Evolutionary conservation across 2,797 vertebrate genomes (phyloP).

Genomic region (Myripristis murdjan): DNA sequence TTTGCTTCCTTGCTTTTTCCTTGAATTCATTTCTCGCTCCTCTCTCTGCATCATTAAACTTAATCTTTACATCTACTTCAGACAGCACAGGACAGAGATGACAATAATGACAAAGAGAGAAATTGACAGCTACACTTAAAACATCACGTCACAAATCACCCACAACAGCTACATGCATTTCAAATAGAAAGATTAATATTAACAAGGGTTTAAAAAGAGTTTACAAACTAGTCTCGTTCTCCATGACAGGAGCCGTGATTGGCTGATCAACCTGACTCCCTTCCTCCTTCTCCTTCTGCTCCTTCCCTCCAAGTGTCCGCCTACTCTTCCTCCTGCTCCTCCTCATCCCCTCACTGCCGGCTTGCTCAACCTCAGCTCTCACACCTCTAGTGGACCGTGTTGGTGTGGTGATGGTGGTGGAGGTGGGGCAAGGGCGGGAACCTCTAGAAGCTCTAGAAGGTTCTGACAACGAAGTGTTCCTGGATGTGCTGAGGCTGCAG

Average conservation of each 20-base stretch:
- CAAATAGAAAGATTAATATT: constrained; percentile 57
- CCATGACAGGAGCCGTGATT: constrained; percentile 94
- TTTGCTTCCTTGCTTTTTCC: too few species aligned
- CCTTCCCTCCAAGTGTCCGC: constrained; percentile 93
- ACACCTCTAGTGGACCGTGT: constrained; percentile 97
- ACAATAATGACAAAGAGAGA: constrained; percentile 93
- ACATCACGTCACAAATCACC: constrained; percentile 93
- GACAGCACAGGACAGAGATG: constrained; percentile 92
- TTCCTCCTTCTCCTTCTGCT: constrained; percentile 95
- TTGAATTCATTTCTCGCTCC: constrained; percentile 17
- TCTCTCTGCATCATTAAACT: constrained; percentile 14
- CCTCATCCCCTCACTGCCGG: constrained; percentile 95
- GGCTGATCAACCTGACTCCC: constrained; percentile 98
- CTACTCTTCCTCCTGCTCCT: constrained; percentile 97
- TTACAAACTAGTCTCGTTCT: constrained; percentile 99
- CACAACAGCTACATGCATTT: constrained; percentile 98
- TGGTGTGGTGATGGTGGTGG: constrained; percentile 87
- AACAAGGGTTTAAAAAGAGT: constrained; percentile 90
- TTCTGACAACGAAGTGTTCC: constrained; percentile 95
- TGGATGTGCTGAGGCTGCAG: constrained; percentile 89
- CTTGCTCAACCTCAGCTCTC: constrained; percentile 98
- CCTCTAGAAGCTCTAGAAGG: constrained; percentile 86
- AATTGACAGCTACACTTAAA: constrained; percentile 89
- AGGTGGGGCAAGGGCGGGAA: constrained; percentile 84
- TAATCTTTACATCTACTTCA: constrained; percentile 51